Conservation (phyloP, 2,113 vertebrate genomes). For the Oncorhynchus gorbuscha region DNA sequence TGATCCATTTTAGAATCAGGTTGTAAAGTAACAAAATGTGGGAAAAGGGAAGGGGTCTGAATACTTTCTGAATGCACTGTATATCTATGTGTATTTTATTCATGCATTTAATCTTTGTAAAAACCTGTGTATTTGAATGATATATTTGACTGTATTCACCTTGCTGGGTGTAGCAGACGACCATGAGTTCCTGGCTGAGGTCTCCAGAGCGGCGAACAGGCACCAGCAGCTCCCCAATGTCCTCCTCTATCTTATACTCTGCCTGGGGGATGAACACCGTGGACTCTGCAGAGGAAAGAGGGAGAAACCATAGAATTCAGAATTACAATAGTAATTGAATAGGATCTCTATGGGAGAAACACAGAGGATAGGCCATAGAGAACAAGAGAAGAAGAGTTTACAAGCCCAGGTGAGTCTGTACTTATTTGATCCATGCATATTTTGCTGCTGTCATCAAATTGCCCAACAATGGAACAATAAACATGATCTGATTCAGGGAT, state of each 20-base stretch:
- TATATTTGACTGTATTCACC: slow-evolving; percentile 60
- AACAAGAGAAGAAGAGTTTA: not conserved
- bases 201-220: slow-evolving; percentile 81
- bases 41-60: too few species aligned
- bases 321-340: too few species aligned
- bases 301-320: not conserved
- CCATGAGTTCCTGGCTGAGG: slow-evolving; percentile 79
- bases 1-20: too few species aligned
- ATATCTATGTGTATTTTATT: too few species aligned
- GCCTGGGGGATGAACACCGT: slow-evolving; percentile 82
- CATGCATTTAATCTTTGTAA: not conserved
- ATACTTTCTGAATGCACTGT: too few species aligned
- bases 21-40: too few species aligned
- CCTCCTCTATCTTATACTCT: slow-evolving; percentile 81
- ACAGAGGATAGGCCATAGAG: not conserved
- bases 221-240: slow-evolving; percentile 79
- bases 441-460: too few species aligned
- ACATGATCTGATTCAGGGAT: too few species aligned
- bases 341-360: not conserved
- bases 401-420: too few species aligned
- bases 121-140: not conserved
- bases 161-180: slow-evolving; percentile 83
- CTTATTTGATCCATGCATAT: too few species aligned
- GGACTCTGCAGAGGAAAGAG: slow-evolving; percentile 72
- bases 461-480: too few species aligned